Percentiles rank a stretch among this genome's conserved stretches.
phyloP scores from a whole-genome alignment of 2,113 vertebrate genomes.

The Pitta sordida region DNA sequence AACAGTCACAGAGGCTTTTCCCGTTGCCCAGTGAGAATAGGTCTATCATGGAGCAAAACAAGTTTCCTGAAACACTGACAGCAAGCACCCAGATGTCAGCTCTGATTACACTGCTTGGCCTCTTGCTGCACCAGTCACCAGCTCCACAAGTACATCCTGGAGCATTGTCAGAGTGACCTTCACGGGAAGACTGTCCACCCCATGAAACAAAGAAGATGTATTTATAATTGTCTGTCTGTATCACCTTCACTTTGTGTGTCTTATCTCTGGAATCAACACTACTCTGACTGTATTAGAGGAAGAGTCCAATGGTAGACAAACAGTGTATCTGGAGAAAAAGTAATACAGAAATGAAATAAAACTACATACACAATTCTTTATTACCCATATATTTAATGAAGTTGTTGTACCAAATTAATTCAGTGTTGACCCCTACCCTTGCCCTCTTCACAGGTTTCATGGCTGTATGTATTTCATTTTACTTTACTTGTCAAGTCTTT shows the following conservation, averaged over 20 bases:
- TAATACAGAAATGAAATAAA: not conserved
- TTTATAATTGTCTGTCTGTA: constrained; percentile 4
- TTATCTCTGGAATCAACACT: not conserved
- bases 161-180: constrained; percentile 30
- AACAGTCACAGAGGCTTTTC: constrained; percentile 48
- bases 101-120: constrained; percentile 17
- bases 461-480: not conserved
- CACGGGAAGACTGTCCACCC: not conserved
- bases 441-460: not conserved
- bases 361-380: not conserved
- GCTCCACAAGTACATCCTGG: constrained; percentile 25
- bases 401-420: not conserved
- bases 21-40: constrained; percentile 20
- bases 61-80: constrained; percentile 39
- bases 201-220: constrained; percentile 14
- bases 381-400: not conserved
- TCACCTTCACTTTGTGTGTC: not conserved
- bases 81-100: constrained; percentile 36
- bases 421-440: not conserved
- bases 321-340: not conserved
- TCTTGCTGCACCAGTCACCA: not conserved
- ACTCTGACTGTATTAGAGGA: not conserved
- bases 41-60: constrained; percentile 30
- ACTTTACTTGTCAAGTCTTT: not conserved
- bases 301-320: not conserved